Evolutionary conservation across 2,797 vertebrate genomes (phyloP).

Genomic region (Tangara arthus): DNA sequence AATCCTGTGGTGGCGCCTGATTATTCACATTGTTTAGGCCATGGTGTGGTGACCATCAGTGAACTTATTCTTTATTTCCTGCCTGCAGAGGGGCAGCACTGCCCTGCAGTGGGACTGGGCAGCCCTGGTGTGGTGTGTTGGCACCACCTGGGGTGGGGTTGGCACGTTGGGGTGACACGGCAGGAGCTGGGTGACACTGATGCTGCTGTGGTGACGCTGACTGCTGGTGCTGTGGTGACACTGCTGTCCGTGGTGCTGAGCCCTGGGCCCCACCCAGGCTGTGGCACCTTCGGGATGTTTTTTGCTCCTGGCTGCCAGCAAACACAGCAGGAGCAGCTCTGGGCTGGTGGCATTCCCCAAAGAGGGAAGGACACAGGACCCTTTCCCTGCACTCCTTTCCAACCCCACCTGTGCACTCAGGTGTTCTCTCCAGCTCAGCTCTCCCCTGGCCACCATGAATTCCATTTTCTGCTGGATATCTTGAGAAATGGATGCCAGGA

Average conservation of each 20-base stretch:
- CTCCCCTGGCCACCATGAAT: neutral
- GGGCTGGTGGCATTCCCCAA: neutral
- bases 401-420: accelerated
- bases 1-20: neutral
- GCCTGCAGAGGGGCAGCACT: neutral
- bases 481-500: accelerated
- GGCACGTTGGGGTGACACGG: no score
- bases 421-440: neutral
- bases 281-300: accelerated
- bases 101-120: neutral
- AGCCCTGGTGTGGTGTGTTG: accelerated
- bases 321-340: neutral
- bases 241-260: slow-evolving; percentile 19
- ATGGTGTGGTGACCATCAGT: accelerated
- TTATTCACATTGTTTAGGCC: accelerated
- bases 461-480: neutral
- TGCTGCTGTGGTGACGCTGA: no score
- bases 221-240: accelerated
- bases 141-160: accelerated
- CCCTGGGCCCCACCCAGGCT: neutral
- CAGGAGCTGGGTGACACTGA: neutral
- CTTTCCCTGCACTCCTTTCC: neutral
- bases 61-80: neutral
- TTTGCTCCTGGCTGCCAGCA: accelerated
- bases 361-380: accelerated